Base-by-base conservation (phyloP, 2,113 vertebrate genomes). In the Donacobius atricapilla region DNA sequence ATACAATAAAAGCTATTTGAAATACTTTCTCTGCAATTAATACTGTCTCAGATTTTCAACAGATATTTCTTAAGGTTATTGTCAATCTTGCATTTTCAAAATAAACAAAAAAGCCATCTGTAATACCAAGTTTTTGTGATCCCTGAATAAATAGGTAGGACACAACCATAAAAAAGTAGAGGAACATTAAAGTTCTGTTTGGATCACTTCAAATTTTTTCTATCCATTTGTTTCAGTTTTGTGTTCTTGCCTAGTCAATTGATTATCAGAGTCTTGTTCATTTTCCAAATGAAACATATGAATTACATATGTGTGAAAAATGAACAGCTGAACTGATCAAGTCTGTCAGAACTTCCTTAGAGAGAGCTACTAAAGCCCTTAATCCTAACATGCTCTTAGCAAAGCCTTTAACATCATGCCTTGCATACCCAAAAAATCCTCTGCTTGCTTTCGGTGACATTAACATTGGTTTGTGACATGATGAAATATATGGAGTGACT, bases 381-480 rank as follows among this genome's bases (percentile, higher is more conserved):
- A 96, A 96, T 93, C 66, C 82, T 57, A 53, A 72, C 40, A 30
- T 76, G 53, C 75, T 76, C 20, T 77, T 76, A 79, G 63, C 53
- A 48, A 81, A 68, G 61, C 61, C 84, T 85, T 71, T 82, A 76
- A 51, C 69, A 56, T 80, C 79, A 66, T 93, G 65, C 83, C 87
- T 91, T 71, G 50, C 83, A 88, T 93, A 86, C 58, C 50, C 68
- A 83, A 92, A 71, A 66, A 94, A 42, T 90, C 94, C 79, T 83
- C 83, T 90, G 71, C 85, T 94, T 93, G 83, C 33, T 88, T 76
- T 95, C 79, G 30, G 25, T 80, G 83, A 31, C 23, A 5, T 92
- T 85, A 33, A 53, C 47, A 16, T 45, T 50, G 68, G 50, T 65
- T 71, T 86, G 79, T 69, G 60, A 83, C 71, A 63, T 27, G 79